Base-by-base conservation (phyloP, 2,113 vertebrate species). In the Peromyscus polionotus region DNA sequence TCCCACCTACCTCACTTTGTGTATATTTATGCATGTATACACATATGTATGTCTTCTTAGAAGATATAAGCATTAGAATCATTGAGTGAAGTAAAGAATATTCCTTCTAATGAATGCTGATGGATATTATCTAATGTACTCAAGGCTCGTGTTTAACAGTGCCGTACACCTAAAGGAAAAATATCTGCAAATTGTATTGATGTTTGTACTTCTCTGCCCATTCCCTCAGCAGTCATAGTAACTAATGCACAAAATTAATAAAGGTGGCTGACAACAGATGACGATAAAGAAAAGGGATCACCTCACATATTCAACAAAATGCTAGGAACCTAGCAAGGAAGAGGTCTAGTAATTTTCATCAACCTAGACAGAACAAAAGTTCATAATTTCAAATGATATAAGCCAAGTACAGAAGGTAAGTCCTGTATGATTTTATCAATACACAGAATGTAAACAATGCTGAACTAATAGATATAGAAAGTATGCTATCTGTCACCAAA, bases 401-500 rank as follows among this genome's bases (percentile, higher is more conserved):
- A 63, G 4, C 0, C 1, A 24, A 0, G 19, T 39, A 45, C 7
- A 36, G 6, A 45, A 63, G 19, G 8, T 42, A 76, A 33, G 1
- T 22, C 8, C 19, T 77, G 19, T 10, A 65, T 48, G 31, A 31
- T 90, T 90, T 77, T 42, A 63, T 19, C 17, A 17, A 57, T 88
- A 39, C 57, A 36, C 54, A 33, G 17, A 88, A 28, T 51, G 2
- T 51, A 26, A 72, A 88, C 10, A n/a, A n/a, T n/a, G 19, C 20
- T 36, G 11, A 77, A 33, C 7, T 65, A 6, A 63, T 16, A 48
- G 39, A 63, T 6, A 6, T 48, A 77, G n/a, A 22, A 11, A 90
- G 11, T 5, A 45, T 8, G 45, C 5, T 59, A 42, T 36, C 57
- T 5, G 4, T 75, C 72, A 31, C n/a, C 26, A 42, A 33, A 88